A percentile compares a stretch with the other conserved stretches of the same genome.
phyloP scores from a whole-genome alignment of 2,113 vertebrate species.

The Hypomesus transpacificus region DNA sequence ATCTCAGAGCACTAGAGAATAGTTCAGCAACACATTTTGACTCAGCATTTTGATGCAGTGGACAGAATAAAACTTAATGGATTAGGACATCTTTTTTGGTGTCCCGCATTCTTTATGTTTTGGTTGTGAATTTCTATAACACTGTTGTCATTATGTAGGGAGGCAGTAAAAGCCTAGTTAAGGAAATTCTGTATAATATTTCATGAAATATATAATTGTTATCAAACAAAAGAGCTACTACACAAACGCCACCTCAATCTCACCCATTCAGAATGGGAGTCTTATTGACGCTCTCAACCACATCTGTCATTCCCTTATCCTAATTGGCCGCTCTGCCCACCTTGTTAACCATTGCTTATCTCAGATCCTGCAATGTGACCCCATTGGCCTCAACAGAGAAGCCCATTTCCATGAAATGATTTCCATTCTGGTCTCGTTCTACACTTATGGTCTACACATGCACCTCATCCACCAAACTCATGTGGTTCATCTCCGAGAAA shows the following conservation, averaged over 20 bases:
- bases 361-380: slow-evolving; percentile 23
- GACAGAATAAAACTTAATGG: no score
- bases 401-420: slow-evolving; percentile 33
- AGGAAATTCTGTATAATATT: no score
- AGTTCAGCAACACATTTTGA: no score
- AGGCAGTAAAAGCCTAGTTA: no score
- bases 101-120: no score
- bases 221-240: neutral
- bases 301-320: slow-evolving; percentile 32
- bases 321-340: slow-evolving; percentile 27
- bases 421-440: slow-evolving; percentile 23
- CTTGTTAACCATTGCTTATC: slow-evolving; percentile 46
- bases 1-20: no score
- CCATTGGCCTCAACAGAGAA: slow-evolving; percentile 37
- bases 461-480: neutral
- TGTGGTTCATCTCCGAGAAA: neutral
- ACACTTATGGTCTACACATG: slow-evolving; percentile 8
- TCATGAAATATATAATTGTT: neutral
- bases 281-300: slow-evolving; percentile 21
- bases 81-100: no score
- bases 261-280: slow-evolving; percentile 3
- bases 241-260: neutral
- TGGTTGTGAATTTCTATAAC: no score
- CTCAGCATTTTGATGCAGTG: no score
- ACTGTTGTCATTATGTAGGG: no score